Percentiles rank a stretch among this genome's conserved stretches.
Evolutionary conservation across 2,797 vertebrate genomes (phyloP).

Genomic region (Enteromius viviparus): DNA sequence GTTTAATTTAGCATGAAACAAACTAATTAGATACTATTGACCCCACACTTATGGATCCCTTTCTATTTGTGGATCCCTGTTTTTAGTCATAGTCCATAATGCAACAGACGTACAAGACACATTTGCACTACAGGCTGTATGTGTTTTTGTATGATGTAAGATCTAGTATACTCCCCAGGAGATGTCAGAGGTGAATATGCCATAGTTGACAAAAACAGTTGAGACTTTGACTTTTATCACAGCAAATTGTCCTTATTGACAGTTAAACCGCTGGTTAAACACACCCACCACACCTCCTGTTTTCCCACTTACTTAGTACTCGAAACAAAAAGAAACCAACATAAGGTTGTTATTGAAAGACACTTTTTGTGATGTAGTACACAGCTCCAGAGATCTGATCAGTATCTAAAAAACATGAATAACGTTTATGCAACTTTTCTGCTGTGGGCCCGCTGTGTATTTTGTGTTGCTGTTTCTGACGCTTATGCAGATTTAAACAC

Average conservation of each 20-base stretch:
- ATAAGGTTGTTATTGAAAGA: not conserved
- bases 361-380: not conserved
- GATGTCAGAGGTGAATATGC: constrained; percentile 6
- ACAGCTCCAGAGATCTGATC: not conserved
- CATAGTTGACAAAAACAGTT: constrained; percentile 16
- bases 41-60: not conserved
- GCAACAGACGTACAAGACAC: not conserved
- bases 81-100: not conserved
- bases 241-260: constrained; percentile 7
- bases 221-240: constrained; percentile 17
- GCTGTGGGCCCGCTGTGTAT: not conserved
- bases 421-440: not conserved
- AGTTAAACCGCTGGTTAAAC: constrained; percentile 35
- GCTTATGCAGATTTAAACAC: not conserved
- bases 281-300: constrained; percentile 9
- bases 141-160: not conserved
- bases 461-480: not conserved
- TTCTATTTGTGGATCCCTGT: not conserved
- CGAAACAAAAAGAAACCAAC: not conserved
- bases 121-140: not conserved
- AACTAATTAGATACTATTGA: not conserved
- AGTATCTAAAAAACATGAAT: not conserved
- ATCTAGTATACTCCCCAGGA: not conserved
- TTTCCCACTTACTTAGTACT: not conserved
- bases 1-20: not conserved